Evolutionary conservation across 2,888 invertebrate species (phyloP).

Genomic region (Drosophila fungiperda): DNA sequence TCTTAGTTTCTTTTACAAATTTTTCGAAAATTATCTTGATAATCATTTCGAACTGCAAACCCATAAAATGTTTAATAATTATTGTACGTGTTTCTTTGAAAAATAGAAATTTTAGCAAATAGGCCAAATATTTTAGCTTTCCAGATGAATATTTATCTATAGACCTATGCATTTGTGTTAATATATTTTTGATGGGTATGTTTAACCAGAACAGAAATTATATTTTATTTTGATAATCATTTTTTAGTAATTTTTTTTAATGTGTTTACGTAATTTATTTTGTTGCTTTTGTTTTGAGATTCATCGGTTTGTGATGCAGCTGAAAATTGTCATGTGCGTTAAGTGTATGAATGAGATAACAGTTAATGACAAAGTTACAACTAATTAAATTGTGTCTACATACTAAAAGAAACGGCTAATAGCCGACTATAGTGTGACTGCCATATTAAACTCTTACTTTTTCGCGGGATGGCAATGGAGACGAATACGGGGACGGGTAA

Average conservation of each 20-base stretch:
- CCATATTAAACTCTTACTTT: slow-evolving; percentile 51
- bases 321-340: slow-evolving; percentile 43
- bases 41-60: neutral
- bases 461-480: slow-evolving; percentile 6
- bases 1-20: neutral
- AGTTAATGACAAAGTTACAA: slow-evolving; percentile 53
- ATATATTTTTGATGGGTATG: neutral
- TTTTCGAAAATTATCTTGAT: neutral
- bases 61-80: slow-evolving; percentile 1
- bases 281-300: slow-evolving; percentile 16
- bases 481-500: neutral
- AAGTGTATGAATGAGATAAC: slow-evolving; percentile 68
- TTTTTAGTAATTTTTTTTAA: slow-evolving; percentile 3
- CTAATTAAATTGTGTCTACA: slow-evolving; percentile 66
- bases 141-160: neutral
- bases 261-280: slow-evolving; percentile 62
- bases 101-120: neutral
- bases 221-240: slow-evolving; percentile 1
- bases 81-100: slow-evolving; percentile 11
- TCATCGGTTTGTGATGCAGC: slow-evolving; percentile 35
- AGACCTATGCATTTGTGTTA: neutral
- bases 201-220: neutral
- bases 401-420: slow-evolving; percentile 58
- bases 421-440: slow-evolving; percentile 58
- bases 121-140: slow-evolving; percentile 10